phyloP scores from a whole-genome alignment of 2,888 invertebrate species.

The Pheosia tremula region DNA sequence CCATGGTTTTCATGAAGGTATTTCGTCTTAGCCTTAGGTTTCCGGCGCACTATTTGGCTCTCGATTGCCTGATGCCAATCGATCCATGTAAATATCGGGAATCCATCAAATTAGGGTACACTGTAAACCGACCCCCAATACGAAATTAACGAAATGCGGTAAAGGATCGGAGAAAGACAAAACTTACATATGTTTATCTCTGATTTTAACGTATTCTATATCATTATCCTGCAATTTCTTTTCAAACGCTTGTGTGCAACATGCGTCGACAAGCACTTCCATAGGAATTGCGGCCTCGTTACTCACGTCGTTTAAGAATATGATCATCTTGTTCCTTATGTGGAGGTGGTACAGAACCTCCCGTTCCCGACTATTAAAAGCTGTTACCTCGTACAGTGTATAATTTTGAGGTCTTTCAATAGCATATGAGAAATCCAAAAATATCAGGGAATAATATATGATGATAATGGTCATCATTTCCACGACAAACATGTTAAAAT shows the following conservation, averaged over 20 bases:
- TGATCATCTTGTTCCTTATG: constrained; percentile 36
- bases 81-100: too few relatives aligned
- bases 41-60: too few relatives aligned
- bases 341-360: constrained; percentile 52
- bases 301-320: constrained; percentile 66
- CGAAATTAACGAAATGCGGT: neutral
- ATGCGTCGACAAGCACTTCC: constrained; percentile 53
- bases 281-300: constrained; percentile 71
- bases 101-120: too few relatives aligned
- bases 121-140: neutral
- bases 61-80: too few relatives aligned
- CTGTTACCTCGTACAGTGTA: constrained; percentile 61
- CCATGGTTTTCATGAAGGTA: too few relatives aligned
- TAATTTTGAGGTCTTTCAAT: constrained; percentile 31
- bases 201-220: constrained; percentile 52
- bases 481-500: constrained; percentile 2
- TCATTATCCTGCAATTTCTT: constrained; percentile 45
- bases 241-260: constrained; percentile 49
- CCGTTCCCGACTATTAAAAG: constrained; percentile 65
- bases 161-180: too few relatives aligned
- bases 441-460: constrained; percentile 12
- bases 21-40: too few relatives aligned
- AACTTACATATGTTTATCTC: constrained; percentile 41
- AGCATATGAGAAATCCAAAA: constrained; percentile 8
- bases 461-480: constrained; percentile 16